Evolutionary conservation across 2,888 invertebrate species (phyloP).

Genomic region (Apodemia duryi): DNA sequence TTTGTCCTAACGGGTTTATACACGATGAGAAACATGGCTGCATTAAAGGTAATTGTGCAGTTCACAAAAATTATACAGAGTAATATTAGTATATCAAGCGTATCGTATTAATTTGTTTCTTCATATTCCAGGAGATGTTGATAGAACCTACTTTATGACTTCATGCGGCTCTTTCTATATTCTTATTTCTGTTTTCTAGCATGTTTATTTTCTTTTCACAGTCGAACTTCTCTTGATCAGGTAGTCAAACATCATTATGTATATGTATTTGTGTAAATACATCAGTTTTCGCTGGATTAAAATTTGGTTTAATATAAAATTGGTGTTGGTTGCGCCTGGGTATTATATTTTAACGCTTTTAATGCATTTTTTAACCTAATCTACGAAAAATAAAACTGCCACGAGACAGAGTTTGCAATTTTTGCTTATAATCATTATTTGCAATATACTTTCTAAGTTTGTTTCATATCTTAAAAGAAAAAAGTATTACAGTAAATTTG

Average conservation of each 20-base stretch:
- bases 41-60: constrained; percentile 91
- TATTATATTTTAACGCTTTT: constrained; percentile 51
- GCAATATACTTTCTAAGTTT: constrained; percentile 19
- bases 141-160: constrained; percentile 72
- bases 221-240: constrained; percentile 70
- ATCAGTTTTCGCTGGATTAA: constrained; percentile 39
- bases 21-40: constrained; percentile 96
- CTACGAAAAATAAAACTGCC: constrained; percentile 65
- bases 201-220: constrained; percentile 70
- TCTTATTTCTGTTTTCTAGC: constrained; percentile 63
- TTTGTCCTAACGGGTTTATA: constrained; percentile 95
- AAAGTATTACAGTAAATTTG: not conserved
- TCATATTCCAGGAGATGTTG: constrained; percentile 77
- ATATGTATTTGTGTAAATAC: constrained; percentile 58
- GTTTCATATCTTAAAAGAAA: constrained; percentile 15
- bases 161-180: constrained; percentile 68
- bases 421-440: constrained; percentile 32
- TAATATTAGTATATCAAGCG: constrained; percentile 57
- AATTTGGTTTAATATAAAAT: constrained; percentile 40
- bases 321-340: constrained; percentile 55
- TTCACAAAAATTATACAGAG: constrained; percentile 47
- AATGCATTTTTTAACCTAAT: constrained; percentile 51
- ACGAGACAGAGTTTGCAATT: constrained; percentile 74
- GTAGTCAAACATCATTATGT: constrained; percentile 59
- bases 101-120: constrained; percentile 76